Evolutionary conservation across 2,113 vertebrate species (phyloP).

Genomic region (Egretta garzetta): DNA sequence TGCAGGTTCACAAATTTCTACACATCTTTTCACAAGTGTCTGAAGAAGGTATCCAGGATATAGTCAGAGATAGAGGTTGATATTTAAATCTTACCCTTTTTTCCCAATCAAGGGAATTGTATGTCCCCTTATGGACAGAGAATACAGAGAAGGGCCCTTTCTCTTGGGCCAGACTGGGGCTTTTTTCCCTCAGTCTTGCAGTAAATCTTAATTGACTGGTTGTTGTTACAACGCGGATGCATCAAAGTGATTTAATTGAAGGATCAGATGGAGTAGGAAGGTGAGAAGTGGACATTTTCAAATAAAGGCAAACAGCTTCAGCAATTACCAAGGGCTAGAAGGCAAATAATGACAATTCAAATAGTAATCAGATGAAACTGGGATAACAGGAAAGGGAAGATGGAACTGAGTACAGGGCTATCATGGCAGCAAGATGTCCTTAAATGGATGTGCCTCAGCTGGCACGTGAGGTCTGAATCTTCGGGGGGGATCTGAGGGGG

Average conservation of each 20-base stretch:
- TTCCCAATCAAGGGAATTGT: background rate
- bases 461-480: background rate
- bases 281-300: background rate
- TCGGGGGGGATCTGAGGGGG: background rate
- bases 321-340: background rate
- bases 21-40: background rate
- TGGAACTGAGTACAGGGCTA: background rate
- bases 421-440: background rate
- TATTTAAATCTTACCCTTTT: background rate
- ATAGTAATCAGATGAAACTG: background rate
- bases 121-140: background rate
- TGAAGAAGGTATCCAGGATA: background rate
- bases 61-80: background rate
- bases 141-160: background rate
- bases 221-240: background rate
- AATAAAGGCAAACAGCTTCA: background rate
- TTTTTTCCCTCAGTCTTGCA: background rate
- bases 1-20: constrained; percentile 1
- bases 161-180: background rate
- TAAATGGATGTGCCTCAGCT: background rate
- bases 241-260: background rate
- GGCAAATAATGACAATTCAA: background rate
- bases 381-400: background rate
- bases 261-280: background rate
- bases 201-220: background rate